Evolutionary conservation across 2,797 vertebrate genomes (phyloP).

Genomic region (Sitta carolinensis): DNA sequence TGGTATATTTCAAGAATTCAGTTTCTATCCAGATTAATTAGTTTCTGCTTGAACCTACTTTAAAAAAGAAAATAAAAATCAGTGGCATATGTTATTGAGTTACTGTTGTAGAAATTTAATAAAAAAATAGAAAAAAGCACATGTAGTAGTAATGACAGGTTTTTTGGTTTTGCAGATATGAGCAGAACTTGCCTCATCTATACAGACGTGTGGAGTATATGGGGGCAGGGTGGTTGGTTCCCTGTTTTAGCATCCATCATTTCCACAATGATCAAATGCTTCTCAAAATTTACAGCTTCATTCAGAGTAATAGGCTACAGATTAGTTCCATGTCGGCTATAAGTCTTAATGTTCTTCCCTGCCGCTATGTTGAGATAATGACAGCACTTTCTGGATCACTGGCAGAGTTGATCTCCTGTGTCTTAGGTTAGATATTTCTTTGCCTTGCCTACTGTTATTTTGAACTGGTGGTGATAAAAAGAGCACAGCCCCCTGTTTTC

Average conservation of each 20-base stretch:
- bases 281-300: conserved; percentile 17
- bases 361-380: not conserved
- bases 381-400: conserved; percentile 9
- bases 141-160: not conserved
- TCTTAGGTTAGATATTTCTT: not conserved
- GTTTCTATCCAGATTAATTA: not conserved
- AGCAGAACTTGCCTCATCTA: not conserved
- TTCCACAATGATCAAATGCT: not conserved
- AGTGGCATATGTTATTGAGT: not conserved
- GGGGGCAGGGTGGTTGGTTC: not conserved
- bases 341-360: not conserved
- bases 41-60: not conserved
- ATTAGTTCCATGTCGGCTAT: not conserved
- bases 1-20: not conserved
- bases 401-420: not conserved
- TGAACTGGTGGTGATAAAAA: not conserved
- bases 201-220: not conserved
- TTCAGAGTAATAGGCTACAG: conserved; percentile 1
- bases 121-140: not conserved
- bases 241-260: not conserved
- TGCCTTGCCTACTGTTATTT: not conserved
- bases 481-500: not conserved
- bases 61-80: not conserved
- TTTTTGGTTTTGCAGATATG: not conserved
- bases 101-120: not conserved